Evolutionary conservation across 2,113 vertebrate species (phyloP).

Genomic region (Dermatemys mawii): DNA sequence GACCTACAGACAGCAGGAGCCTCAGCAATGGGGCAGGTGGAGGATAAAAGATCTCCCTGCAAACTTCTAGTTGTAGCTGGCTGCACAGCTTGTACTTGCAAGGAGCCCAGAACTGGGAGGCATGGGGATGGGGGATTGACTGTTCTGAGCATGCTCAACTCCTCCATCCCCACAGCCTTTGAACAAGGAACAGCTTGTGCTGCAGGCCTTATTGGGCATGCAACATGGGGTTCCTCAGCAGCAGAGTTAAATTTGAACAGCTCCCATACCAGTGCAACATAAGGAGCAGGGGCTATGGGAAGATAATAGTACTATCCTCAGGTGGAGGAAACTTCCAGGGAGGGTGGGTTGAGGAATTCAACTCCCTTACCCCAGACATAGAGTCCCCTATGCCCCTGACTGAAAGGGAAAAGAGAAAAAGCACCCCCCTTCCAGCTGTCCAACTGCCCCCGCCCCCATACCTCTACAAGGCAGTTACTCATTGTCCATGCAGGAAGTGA

Average conservation of each 20-base stretch:
- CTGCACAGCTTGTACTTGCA: background rate
- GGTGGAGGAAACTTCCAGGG: conserved; percentile 30
- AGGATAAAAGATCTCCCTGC: background rate
- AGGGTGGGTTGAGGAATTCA: conserved; percentile 38
- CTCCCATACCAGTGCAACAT: background rate
- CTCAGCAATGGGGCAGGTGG: background rate
- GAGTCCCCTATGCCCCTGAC: background rate
- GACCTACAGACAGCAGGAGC: background rate
- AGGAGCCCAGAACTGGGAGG: background rate
- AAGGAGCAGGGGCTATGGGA: conserved; percentile 1
- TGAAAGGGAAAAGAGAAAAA: conserved; percentile 49
- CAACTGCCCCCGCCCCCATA: too few relatives aligned
- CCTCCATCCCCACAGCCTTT: background rate
- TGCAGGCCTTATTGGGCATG: background rate
- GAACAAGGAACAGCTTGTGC: background rate
- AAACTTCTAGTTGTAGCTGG: background rate
- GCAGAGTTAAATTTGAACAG: background rate
- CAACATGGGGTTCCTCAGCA: background rate
- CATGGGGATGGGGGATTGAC: background rate
- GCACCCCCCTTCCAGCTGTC: background rate
- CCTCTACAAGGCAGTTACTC: conserved; percentile 62
- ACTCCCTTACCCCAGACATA: background rate
- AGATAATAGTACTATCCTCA: conserved; percentile 30
- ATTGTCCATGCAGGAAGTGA: conserved; percentile 25
- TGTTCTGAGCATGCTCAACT: background rate